Conservation (phyloP, 2,888 invertebrate genomes). For the Campaea margaritaria region DNA sequence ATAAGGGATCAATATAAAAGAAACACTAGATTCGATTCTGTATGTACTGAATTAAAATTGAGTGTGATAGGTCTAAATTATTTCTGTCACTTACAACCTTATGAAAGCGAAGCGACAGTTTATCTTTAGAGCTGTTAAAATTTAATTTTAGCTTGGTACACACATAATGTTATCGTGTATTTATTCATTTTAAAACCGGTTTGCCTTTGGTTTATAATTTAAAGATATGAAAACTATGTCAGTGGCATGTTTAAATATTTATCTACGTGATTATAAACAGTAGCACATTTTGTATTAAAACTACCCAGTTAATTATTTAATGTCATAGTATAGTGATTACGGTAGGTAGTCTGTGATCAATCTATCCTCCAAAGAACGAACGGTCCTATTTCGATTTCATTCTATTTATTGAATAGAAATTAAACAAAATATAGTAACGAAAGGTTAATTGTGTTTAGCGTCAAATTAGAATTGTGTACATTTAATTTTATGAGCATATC, state of each 20-base stretch:
- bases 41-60: too few species aligned
- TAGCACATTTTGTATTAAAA: background rate
- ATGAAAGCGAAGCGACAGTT: too few species aligned
- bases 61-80: too few species aligned
- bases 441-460: background rate
- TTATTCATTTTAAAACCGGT: too few species aligned
- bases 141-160: too few species aligned
- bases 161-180: too few species aligned
- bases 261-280: background rate
- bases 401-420: background rate
- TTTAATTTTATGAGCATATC: background rate
- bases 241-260: background rate
- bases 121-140: too few species aligned
- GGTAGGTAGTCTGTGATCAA: constrained; percentile 10
- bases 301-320: constrained; percentile 3
- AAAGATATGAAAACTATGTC: background rate
- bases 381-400: constrained; percentile 8
- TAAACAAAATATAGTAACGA: background rate
- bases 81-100: too few species aligned
- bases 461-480: background rate
- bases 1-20: constrained; percentile 12
- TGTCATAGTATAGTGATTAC: background rate
- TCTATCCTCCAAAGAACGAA: constrained; percentile 11
- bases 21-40: background rate
- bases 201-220: background rate